A percentile compares a stretch with the other conserved stretches of the same genome.
Conservation (phyloP, 2,797 vertebrate genomes). For the Paratrypauchen microcephalus region DNA sequence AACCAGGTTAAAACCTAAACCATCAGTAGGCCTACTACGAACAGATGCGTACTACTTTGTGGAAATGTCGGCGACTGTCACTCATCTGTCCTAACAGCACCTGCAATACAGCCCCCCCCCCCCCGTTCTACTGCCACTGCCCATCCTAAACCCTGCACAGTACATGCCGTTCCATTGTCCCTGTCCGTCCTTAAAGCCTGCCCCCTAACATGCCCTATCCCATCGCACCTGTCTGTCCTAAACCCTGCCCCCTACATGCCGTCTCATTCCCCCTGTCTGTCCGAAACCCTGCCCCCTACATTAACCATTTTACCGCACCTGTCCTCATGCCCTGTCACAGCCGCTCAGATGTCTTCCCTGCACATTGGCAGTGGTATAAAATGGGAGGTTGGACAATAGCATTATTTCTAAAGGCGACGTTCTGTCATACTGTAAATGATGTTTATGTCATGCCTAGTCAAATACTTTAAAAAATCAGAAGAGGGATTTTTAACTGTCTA, state of each 20-base stretch:
- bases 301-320: neutral
- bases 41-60: neutral
- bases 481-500: conserved; percentile 95
- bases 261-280: neutral
- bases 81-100: neutral
- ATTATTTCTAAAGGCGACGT: conserved; percentile 94
- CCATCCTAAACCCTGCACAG: neutral
- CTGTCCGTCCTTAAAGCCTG: no score
- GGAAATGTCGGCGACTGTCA: conserved; percentile 6
- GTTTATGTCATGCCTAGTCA: conserved; percentile 98
- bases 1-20: neutral
- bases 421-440: conserved; percentile 98
- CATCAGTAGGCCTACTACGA: neutral
- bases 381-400: conserved; percentile 91
- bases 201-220: no score
- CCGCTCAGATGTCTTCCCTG: conserved; percentile 99
- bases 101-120: neutral
- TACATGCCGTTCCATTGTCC: neutral
- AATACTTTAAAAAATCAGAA: conserved; percentile 91
- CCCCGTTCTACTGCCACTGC: neutral
- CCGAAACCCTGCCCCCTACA: neutral
- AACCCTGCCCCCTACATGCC: no score
- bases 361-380: conserved; percentile 93
- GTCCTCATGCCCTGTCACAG: conserved; percentile 76
- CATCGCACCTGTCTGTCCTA: no score